phyloP scores from a whole-genome alignment of 2,888 invertebrate genomes.

The Ormyrus thymus region DNA sequence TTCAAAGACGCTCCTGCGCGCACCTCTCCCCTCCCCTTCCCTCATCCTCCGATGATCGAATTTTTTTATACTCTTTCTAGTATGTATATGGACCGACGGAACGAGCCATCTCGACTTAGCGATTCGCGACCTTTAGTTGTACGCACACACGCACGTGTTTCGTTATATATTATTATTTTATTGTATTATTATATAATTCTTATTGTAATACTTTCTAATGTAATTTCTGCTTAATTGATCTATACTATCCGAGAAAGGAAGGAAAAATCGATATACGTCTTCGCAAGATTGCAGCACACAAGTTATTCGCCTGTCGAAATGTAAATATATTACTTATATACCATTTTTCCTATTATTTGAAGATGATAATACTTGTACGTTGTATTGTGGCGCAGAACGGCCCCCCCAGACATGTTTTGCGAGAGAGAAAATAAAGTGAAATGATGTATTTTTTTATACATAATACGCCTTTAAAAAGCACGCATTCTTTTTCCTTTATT shows the following conservation, averaged over 20 bases:
- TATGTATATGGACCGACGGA: too few relatives aligned
- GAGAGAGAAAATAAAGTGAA: conserved; percentile 68
- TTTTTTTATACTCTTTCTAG: too few relatives aligned
- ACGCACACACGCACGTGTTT: background rate
- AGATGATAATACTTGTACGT: conserved; percentile 53
- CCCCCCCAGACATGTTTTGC: conserved; percentile 46
- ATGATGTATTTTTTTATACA: conserved; percentile 71
- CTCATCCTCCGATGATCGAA: too few relatives aligned
- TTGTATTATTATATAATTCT: conserved; percentile 10
- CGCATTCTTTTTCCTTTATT: conserved; percentile 33
- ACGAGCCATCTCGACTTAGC: too few relatives aligned
- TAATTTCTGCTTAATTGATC: too few relatives aligned
- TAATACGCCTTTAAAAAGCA: conserved; percentile 51
- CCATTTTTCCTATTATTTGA: conserved; percentile 58
- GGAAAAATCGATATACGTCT: conserved; percentile 16
- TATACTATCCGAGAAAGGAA: too few relatives aligned
- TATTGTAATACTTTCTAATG: background rate
- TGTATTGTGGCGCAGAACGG: conserved; percentile 51
- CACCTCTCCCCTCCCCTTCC: too few relatives aligned
- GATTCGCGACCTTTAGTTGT: too few relatives aligned
- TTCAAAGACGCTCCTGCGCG: too few relatives aligned
- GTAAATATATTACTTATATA: conserved; percentile 66
- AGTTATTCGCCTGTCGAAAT: conserved; percentile 64
- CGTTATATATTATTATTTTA: conserved; percentile 1
- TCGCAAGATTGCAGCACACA: conserved; percentile 35